Percentiles rank a stretch among this genome's conserved stretches.
phyloP scores from a whole-genome alignment of 2,888 invertebrate species.

The Erannis defoliaria region DNA sequence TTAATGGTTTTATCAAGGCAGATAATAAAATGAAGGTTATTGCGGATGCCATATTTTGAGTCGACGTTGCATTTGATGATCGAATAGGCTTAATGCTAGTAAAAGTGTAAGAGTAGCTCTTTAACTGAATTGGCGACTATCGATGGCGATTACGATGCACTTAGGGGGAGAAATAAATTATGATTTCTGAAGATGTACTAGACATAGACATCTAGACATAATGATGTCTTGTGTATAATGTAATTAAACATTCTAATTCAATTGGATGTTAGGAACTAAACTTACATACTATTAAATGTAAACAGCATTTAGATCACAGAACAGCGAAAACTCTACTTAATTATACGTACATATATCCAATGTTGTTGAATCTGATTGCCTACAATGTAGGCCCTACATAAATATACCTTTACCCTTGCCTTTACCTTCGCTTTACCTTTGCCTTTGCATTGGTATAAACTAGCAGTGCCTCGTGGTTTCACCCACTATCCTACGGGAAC shows the following conservation, averaged over 20 bases:
- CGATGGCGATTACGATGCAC: background rate
- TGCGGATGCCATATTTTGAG: slow-evolving; percentile 32
- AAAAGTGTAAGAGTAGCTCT: background rate
- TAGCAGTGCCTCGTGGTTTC: too few relatives aligned
- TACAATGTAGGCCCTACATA: too few relatives aligned
- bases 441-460: too few relatives aligned
- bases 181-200: background rate
- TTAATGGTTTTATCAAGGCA: slow-evolving; percentile 18
- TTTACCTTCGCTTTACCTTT: too few relatives aligned
- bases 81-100: slow-evolving; percentile 3
- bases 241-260: background rate
- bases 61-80: slow-evolving; percentile 17
- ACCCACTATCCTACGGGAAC: too few relatives aligned
- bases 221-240: background rate
- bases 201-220: background rate
- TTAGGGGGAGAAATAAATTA: background rate
- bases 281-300: too few relatives aligned
- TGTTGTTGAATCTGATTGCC: too few relatives aligned
- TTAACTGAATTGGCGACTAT: background rate
- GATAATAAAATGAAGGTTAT: slow-evolving; percentile 29
- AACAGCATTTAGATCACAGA: too few relatives aligned
- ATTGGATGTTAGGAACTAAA: too few relatives aligned
- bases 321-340: too few relatives aligned
- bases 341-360: too few relatives aligned
- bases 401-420: too few relatives aligned